Percentiles rank a stretch among this genome's conserved stretches.
Conservation (phyloP, 2,113 vertebrate genomes). For the Rhagologus leucostigma region DNA sequence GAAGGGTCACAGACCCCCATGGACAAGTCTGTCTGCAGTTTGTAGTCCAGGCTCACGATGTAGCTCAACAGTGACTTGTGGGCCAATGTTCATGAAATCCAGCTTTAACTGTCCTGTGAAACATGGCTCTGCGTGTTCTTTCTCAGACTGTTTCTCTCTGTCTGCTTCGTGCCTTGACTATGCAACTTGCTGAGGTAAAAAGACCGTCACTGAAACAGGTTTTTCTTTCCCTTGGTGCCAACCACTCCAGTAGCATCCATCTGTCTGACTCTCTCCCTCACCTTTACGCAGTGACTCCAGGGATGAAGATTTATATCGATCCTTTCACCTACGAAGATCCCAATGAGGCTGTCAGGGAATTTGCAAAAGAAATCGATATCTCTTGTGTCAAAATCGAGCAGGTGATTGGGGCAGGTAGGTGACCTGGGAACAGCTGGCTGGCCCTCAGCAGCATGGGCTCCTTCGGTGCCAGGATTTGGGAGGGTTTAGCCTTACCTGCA, state of each 20-base stretch:
- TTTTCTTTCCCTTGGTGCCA: not conserved
- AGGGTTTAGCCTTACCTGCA: not conserved
- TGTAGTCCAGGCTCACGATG: not conserved
- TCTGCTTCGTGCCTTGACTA: not conserved
- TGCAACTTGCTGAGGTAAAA: not conserved
- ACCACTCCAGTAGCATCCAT: not conserved
- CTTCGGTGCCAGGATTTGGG: not conserved
- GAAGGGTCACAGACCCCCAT: not conserved
- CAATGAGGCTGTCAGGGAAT: conserved; percentile 93
- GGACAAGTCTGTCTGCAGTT: not conserved
- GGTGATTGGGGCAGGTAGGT: conserved; percentile 94
- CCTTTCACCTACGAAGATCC: conserved; percentile 98
- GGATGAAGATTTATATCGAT: conserved; percentile 98
- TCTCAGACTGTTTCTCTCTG: not conserved
- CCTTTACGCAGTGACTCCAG: conserved; percentile 84
- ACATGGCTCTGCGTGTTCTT: not conserved
- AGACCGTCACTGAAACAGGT: not conserved
- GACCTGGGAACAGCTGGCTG: not conserved
- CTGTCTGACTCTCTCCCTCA: conserved; percentile 36
- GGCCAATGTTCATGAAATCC: not conserved
- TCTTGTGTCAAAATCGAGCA: conserved; percentile 96
- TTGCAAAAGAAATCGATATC: conserved; percentile 96
- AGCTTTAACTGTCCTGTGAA: not conserved
- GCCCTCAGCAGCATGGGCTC: not conserved
- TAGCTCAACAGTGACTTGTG: not conserved